Evolutionary conservation across 2,797 vertebrate genomes (phyloP).

Genomic region (Pelochelys cantorii): DNA sequence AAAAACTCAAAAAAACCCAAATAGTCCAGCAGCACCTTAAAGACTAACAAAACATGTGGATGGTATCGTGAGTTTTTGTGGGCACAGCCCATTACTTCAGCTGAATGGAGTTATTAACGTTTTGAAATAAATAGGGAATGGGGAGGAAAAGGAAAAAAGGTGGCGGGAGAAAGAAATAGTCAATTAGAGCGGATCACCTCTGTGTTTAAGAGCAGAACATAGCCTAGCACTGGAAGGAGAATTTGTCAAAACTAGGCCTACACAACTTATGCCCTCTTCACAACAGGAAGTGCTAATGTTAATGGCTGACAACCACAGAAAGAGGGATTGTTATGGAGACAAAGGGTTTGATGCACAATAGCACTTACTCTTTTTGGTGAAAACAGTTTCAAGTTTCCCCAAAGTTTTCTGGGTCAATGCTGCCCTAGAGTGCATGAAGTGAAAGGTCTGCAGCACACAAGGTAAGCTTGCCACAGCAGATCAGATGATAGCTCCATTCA

Average conservation of each 20-base stretch:
- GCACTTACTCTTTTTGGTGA: background rate
- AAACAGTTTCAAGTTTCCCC: background rate
- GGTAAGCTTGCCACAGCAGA: background rate
- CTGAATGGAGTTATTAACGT: too few relatives aligned
- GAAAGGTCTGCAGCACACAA: background rate
- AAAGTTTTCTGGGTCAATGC: background rate
- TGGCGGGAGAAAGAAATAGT: too few relatives aligned
- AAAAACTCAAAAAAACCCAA: too few relatives aligned
- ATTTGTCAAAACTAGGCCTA: background rate
- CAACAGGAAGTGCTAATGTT: background rate
- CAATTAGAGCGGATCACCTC: background rate
- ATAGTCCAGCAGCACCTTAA: too few relatives aligned
- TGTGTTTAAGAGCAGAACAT: background rate
- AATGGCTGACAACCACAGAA: background rate
- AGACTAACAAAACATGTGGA: too few relatives aligned
- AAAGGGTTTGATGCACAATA: background rate
- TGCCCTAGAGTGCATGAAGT: background rate
- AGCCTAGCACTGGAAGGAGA: background rate
- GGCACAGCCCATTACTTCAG: too few relatives aligned
- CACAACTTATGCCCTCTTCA: background rate
- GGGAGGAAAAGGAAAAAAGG: too few relatives aligned
- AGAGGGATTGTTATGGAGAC: background rate
- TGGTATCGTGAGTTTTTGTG: too few relatives aligned
- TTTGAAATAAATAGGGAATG: too few relatives aligned
- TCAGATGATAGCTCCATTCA: background rate